Evolutionary conservation across 2,888 invertebrate species (phyloP).

Genomic region (Aleiodes alternator): DNA sequence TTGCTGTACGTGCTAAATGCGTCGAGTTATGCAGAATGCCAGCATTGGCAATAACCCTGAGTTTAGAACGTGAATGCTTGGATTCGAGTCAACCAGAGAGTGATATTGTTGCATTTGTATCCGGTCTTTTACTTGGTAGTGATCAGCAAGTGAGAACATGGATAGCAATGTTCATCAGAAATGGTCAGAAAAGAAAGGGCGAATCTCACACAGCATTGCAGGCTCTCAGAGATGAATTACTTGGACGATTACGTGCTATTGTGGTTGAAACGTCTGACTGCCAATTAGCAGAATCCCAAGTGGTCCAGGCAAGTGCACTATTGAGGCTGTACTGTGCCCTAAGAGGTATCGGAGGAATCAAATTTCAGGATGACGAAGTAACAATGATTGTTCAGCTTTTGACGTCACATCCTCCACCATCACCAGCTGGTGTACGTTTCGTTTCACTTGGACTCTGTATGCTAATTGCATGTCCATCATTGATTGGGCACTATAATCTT

Average conservation of each 20-base stretch:
- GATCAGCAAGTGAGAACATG: conserved; percentile 93
- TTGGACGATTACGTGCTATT: conserved; percentile 82
- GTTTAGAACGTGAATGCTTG: conserved; percentile 80
- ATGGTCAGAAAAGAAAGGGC: conserved; percentile 89
- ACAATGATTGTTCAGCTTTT: conserved; percentile 88
- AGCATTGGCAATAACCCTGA: conserved; percentile 89
- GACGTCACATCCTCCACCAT: conserved; percentile 91
- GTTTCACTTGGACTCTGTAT: conserved; percentile 95
- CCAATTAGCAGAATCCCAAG: conserved; percentile 80
- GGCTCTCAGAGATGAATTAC: conserved; percentile 85
- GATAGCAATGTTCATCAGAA: conserved; percentile 94
- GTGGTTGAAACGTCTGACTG: conserved; percentile 80
- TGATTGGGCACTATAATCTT: conserved; percentile 82
- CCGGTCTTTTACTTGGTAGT: conserved; percentile 91
- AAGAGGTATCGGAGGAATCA: conserved; percentile 93
- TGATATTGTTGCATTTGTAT: conserved; percentile 88
- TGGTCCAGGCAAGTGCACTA: conserved; percentile 92
- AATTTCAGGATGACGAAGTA: conserved; percentile 95
- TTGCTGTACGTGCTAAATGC: conserved; percentile 90
- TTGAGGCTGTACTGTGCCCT: conserved; percentile 94
- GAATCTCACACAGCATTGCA: conserved; percentile 85
- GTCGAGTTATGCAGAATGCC: conserved; percentile 94
- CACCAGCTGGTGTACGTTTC: conserved; percentile 94
- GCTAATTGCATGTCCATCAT: conserved; percentile 94
- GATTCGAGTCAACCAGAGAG: conserved; percentile 67